Conservation (phyloP, 2,113 vertebrate genomes). For the Tyto alba region DNA sequence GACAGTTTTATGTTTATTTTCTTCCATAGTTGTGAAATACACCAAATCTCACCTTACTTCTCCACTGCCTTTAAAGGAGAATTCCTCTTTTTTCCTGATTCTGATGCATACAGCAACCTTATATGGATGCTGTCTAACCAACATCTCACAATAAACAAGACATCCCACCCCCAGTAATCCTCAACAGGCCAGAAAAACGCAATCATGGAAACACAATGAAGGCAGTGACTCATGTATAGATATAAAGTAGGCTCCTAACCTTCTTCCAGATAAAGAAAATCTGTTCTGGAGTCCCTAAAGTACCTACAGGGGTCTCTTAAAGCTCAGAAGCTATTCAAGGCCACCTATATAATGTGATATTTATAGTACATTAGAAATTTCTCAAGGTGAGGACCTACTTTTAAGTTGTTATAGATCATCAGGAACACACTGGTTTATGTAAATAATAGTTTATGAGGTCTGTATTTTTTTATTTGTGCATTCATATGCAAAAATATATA, state of each 20-base stretch:
- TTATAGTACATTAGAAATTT: background rate
- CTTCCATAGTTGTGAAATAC: background rate
- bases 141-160: background rate
- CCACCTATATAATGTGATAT: background rate
- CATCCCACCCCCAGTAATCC: background rate
- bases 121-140: background rate
- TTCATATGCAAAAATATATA: background rate
- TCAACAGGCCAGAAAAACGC: background rate
- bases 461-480: background rate
- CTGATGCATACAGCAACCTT: background rate
- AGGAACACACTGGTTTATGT: background rate
- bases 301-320: background rate
- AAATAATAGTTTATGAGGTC: background rate
- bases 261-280: background rate
- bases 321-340: background rate
- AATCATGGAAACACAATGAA: background rate
- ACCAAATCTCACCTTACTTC: background rate
- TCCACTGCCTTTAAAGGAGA: background rate
- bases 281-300: background rate
- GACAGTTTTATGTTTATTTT: background rate
- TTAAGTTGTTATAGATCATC: background rate
- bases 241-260: background rate
- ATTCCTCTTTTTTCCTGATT: background rate
- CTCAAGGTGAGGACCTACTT: background rate
- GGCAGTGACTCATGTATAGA: background rate